Base-by-base conservation (phyloP, 2,888 invertebrate species). In the Epirrhoe tristata region DNA sequence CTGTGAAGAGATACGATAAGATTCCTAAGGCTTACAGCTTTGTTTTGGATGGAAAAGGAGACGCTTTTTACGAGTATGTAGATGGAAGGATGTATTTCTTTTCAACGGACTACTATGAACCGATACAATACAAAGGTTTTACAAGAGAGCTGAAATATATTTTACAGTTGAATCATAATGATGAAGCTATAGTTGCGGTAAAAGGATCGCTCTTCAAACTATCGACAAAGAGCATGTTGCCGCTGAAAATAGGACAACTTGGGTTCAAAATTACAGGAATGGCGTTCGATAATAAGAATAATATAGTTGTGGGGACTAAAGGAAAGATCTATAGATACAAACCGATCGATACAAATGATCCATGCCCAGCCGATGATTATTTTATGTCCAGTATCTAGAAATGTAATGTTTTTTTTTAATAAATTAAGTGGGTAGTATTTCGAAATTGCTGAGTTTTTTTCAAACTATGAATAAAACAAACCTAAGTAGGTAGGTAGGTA, bases 311-410 rank as follows among this genome's bases (percentile, higher is more conserved):
- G 10, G 93, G 93, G 0, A 92, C 92, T 1, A 92, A 91, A 81
- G 93, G 92, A 0, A 93, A 93, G 76, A 88, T 93, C 6, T 93
- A 92, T 58, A 87, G 87, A 70, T 93, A 89, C 56, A 92, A 89
- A 67, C 88, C 87, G 0, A 81, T 91, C 0, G 86, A 90, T 73
- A 77, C 79, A 0, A 90, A 84, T 46, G 92, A 93, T 12, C 89
- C 91, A 0, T 93, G 93, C 31, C 91, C 93, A 0, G 78, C 88
- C 0, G 92, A 93, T 48, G 93, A 93, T 61, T 93, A 93, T 68
- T 93, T 91, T 52, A 89, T 92, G 91, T 84, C 89, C 3, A 88
- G 78, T 57, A 91, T 92, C 64, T 91, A 85, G 67, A 16, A 34
- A 36, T 32, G 32, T 51, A 58, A 32, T 24, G 16, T 16, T 17